Percentiles rank a stretch among this genome's conserved stretches.
These are phyloP conservation scores for Hemicordylus capensis DNA, from an alignment of 2,113 vertebrate species.

Conservation along the genomic window DNA sequence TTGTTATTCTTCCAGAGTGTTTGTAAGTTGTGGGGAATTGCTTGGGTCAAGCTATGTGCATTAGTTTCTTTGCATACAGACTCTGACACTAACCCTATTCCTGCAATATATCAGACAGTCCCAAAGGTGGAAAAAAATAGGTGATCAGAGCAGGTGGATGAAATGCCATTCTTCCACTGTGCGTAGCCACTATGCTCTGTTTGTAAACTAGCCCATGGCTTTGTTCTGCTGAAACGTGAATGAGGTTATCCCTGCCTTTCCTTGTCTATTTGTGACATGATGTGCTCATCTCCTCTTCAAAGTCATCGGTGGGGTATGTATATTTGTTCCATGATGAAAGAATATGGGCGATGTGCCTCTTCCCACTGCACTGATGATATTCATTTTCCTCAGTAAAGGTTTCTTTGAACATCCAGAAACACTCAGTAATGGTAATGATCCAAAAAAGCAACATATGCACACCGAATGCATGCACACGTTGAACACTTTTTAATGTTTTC, in stretches of 20 bases:
- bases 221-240: neutral
- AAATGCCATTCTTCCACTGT: neutral
- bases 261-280: neutral
- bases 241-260: neutral
- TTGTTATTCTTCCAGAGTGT: neutral
- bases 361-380: neutral
- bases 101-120: neutral
- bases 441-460: neutral
- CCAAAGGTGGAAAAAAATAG: neutral
- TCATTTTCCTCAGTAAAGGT: neutral
- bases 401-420: neutral
- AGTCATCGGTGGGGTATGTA: neutral
- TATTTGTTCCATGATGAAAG: fast-evolving
- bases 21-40: neutral
- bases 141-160: neutral
- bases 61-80: no score
- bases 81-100: neutral
- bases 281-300: neutral
- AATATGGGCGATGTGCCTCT: neutral
- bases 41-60: no score
- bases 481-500: neutral
- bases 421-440: neutral
- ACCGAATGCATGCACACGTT: neutral
- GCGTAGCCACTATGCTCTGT: no score
- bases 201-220: neutral